These are phyloP conservation scores for Macaca mulatta DNA, from an alignment of 2,113 vertebrate species.

Conservation along the genomic window DNA sequence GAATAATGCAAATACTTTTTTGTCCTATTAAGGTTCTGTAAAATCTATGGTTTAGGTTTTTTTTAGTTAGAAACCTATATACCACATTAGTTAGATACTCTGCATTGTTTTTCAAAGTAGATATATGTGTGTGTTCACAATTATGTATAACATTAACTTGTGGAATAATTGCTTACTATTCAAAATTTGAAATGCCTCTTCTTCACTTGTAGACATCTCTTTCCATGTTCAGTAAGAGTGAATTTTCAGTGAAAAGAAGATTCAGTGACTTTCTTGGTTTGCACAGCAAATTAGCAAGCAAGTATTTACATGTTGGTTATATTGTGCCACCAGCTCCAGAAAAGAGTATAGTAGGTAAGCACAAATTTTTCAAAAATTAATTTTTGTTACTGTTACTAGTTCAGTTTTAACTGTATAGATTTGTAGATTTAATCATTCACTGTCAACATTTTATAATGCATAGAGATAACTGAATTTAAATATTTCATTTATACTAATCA, in stretches of 20 bases:
- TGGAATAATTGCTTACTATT: background rate
- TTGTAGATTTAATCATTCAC: background rate
- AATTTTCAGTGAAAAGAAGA: slow-evolving; percentile 95
- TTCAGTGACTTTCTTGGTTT: slow-evolving; percentile 99
- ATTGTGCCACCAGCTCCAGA: slow-evolving; percentile 98
- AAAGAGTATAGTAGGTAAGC: slow-evolving; percentile 99
- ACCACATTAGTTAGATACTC: background rate
- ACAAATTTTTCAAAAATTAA: background rate
- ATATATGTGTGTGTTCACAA: background rate
- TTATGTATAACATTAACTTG: background rate
- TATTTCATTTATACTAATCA: background rate
- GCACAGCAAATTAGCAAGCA: slow-evolving; percentile 96
- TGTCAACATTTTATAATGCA: background rate
- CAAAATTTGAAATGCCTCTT: slow-evolving; percentile 58
- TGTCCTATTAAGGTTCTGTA: background rate
- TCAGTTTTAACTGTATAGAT: background rate
- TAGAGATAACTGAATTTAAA: background rate
- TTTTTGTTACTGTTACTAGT: slow-evolving; percentile 6
- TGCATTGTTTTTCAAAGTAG: slow-evolving; percentile 22
- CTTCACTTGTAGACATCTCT: slow-evolving; percentile 90
- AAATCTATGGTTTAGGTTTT: background rate
- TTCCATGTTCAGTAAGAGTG: slow-evolving; percentile 90
- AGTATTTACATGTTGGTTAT: slow-evolving; percentile 96
- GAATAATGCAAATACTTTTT: slow-evolving; percentile 34
- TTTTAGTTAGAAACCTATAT: background rate